Conservation (phyloP, 2,888 invertebrate genomes). For the Apodemia duryi region DNA sequence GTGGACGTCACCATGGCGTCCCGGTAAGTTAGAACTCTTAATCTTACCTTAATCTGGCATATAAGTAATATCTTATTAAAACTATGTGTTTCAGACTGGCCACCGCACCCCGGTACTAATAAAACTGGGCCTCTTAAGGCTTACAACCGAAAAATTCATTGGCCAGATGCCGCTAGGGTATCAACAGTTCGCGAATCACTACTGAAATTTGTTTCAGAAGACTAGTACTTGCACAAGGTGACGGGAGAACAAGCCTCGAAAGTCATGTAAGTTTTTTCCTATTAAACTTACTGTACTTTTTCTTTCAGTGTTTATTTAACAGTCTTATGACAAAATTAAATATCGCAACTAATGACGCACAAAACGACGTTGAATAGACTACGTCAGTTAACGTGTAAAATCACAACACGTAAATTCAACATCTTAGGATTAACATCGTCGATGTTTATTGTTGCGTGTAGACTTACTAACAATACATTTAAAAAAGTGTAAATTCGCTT, state of each 20-base stretch:
- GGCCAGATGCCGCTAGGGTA: not conserved
- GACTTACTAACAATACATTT: too few species aligned
- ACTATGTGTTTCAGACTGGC: not conserved
- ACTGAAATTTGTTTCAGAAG: not conserved
- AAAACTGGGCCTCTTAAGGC: not conserved
- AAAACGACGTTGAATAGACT: too few species aligned
- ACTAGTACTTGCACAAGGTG: conserved; percentile 23
- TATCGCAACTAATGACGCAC: too few species aligned
- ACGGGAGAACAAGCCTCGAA: conserved; percentile 16
- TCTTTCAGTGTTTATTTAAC: not conserved
- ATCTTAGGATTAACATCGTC: too few species aligned
- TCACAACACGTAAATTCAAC: too few species aligned
- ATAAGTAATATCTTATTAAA: not conserved
- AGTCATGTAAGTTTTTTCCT: conserved; percentile 23
- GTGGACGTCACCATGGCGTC: too few species aligned
- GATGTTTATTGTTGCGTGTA: too few species aligned
- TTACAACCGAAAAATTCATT: not conserved
- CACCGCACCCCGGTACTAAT: not conserved
- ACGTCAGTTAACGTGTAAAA: too few species aligned
- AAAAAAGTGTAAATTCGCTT: too few species aligned
- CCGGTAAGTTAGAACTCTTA: too few species aligned
- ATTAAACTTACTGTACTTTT: not conserved
- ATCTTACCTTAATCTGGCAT: too few species aligned
- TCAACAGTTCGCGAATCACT: not conserved
- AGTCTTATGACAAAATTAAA: too few species aligned